Percentiles rank a stretch among this genome's conserved stretches.
These are phyloP conservation scores for Scolopax rusticola DNA, from an alignment of 2,797 vertebrate genomes.

Conservation along the genomic window DNA sequence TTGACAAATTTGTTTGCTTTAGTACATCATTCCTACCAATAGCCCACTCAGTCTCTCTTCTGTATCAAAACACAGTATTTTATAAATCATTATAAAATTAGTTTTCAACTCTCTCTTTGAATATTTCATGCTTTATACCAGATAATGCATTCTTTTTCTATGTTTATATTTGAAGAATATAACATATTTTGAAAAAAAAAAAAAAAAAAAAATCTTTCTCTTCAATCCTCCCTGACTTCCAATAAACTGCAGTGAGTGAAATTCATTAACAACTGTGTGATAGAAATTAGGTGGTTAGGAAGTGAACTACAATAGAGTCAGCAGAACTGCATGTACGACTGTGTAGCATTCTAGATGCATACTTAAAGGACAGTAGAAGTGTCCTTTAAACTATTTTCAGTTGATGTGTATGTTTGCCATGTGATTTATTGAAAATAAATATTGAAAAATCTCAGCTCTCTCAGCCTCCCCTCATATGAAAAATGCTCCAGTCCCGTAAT, in stretches of 20 bases:
- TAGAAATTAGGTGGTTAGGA: background rate
- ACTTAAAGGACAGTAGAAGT: background rate
- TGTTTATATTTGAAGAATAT: background rate
- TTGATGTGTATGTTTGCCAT: background rate
- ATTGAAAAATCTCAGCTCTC: background rate
- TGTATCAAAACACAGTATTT: background rate
- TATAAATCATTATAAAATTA: background rate
- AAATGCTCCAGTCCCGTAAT: background rate
- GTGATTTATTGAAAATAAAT: background rate
- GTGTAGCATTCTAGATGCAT: accelerated
- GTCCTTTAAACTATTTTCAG: background rate
- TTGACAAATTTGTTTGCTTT: background rate
- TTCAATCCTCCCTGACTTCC: background rate
- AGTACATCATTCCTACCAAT: background rate
- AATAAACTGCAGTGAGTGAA: background rate
- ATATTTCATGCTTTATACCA: background rate
- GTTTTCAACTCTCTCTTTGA: background rate
- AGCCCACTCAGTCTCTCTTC: background rate
- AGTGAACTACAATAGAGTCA: background rate
- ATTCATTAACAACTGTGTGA: background rate
- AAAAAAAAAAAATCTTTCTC: background rate
- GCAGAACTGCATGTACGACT: background rate
- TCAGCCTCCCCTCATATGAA: background rate
- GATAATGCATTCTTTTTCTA: background rate
- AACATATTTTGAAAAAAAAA: background rate